Percentiles rank a stretch among this genome's conserved stretches.
Conservation (phyloP, 1,140 invertebrate species). For the Drosophila punjabiensis region DNA sequence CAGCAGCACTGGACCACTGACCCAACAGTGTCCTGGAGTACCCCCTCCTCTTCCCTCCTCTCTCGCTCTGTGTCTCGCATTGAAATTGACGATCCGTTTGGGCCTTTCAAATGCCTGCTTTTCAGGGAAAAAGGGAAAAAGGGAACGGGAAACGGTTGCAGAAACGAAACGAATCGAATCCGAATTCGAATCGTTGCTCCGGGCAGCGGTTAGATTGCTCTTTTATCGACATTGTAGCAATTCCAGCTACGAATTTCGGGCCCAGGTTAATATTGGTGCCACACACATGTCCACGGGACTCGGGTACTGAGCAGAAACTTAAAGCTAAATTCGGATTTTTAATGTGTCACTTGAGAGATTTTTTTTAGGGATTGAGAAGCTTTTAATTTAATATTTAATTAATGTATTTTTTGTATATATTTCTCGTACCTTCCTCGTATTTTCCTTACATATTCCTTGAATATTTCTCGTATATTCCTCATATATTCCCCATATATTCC, state of each 20-base stretch:
- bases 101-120: conserved; percentile 27
- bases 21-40: conserved; percentile 3
- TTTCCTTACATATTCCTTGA: too few relatives aligned
- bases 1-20: conserved; percentile 7
- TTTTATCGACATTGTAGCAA: conserved; percentile 38
- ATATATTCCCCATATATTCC: too few relatives aligned
- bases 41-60: neutral
- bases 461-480: too few relatives aligned
- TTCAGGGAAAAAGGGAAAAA: neutral
- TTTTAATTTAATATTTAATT: too few relatives aligned
- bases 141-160: too few relatives aligned
- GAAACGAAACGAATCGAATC: neutral
- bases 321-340: too few relatives aligned
- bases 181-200: conserved; percentile 23
- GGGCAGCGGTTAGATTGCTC: conserved; percentile 43
- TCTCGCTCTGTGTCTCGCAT: neutral
- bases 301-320: neutral
- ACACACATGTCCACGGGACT: conserved; percentile 2
- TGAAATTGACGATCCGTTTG: conserved; percentile 19
- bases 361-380: too few relatives aligned
- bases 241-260: conserved; percentile 6
- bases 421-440: too few relatives aligned
- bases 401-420: too few relatives aligned
- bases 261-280: conserved; percentile 21
- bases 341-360: too few relatives aligned